Base-by-base conservation (phyloP, 2,888 invertebrate species). In the Erynnis tages region DNA sequence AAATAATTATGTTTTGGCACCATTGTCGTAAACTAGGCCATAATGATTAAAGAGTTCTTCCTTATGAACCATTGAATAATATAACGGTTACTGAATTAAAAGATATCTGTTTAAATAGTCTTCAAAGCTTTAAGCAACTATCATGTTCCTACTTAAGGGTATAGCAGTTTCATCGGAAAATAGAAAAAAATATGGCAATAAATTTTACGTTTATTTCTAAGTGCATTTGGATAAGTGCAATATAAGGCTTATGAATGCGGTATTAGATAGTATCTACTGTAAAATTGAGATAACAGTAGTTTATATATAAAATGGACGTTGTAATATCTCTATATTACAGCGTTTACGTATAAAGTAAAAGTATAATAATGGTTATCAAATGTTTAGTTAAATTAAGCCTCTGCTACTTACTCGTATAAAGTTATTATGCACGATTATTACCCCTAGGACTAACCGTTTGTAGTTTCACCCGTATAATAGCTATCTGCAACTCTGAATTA, bases 21-120 rank as follows among this genome's bases (percentile, higher is more conserved):
- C 19, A 73, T 67, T 66, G 62, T 66, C 62, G 74, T 67, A 75
- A 77, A 82, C 57, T 81, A 76, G 79, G 76, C 76, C 81, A 77
- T 79, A 67, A 72, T 75, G 38, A 53, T 59, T 59, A 10, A 29
- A 27, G 16, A 19, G 2, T 38, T 6, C 17, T 21, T 11, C n/a
- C 11, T 10, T 4, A 7, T n/a, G 8, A 13, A 32, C 5, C 5
- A 4, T 21, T 5, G n/a, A n/a, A n/a, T n/a, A 21, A 4, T 21
- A 21, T 21, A 4, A 21, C 21, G 25, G 25, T 25, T 2, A 6
- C 25, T 4, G 25, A 6, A 2, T 25, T 2, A 8, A 25, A 25
- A 25, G 21, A 3, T 21, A n/a, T n/a, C n/a, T n/a, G n/a, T n/a
- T n/a, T n/a, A n/a, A n/a, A n/a, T n/a, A n/a, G n/a, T n/a, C n/a